Evolutionary conservation across 1,140 invertebrate genomes (phyloP).

Genomic region (Eulimnadia texana): DNA sequence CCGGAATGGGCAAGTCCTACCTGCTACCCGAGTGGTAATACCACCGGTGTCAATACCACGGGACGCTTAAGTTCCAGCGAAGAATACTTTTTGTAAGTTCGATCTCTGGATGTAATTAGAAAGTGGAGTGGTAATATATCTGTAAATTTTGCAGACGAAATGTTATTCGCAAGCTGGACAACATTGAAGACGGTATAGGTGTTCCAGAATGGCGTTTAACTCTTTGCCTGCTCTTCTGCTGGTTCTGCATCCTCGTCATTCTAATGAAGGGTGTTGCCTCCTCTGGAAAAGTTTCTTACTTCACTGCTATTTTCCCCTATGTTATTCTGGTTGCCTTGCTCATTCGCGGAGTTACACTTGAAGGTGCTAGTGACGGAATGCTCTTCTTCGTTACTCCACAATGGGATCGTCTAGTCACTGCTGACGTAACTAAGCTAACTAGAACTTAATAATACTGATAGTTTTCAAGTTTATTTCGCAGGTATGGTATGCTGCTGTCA

Average conservation of each 20-base stretch:
- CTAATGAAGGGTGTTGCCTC: constrained; percentile 49
- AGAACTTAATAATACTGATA: no score
- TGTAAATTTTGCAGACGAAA: constrained; percentile 9
- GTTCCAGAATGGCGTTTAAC: constrained; percentile 55
- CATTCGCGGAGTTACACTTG: constrained; percentile 41
- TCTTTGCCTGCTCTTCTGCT: constrained; percentile 55
- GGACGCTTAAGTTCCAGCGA: not conserved
- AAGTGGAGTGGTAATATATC: no score
- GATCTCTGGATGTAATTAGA: not conserved
- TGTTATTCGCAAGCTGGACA: constrained; percentile 1
- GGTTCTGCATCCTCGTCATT: constrained; percentile 59
- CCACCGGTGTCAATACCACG: not conserved
- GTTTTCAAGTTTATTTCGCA: not conserved
- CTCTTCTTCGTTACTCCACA: constrained; percentile 54
- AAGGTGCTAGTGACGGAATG: constrained; percentile 38
- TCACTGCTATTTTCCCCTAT: constrained; percentile 60
- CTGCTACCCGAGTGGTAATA: not conserved
- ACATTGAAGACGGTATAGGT: constrained; percentile 13
- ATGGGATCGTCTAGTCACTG: constrained; percentile 47
- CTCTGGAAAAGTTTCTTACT: constrained; percentile 67
- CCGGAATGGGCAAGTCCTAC: constrained; percentile 20
- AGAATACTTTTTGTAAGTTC: not conserved
- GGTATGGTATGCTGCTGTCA: constrained; percentile 34
- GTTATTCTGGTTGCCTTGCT: constrained; percentile 53
- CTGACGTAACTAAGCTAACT: constrained; percentile 35